Base-by-base conservation (phyloP, 2,797 vertebrate genomes). In the Spinus pinus region DNA sequence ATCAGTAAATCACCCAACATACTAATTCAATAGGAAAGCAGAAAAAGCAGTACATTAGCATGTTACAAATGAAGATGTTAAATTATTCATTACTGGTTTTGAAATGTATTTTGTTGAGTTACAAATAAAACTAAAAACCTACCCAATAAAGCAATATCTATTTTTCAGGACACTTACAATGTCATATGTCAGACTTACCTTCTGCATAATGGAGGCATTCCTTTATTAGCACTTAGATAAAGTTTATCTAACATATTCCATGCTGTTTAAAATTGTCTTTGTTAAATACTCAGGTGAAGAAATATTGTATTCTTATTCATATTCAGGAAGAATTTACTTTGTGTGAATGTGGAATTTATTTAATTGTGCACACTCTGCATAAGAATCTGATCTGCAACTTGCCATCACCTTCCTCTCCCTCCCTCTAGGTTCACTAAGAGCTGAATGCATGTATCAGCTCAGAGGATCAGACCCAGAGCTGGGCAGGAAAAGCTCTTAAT, bases 51-150 rank as follows among this genome's bases (percentile, higher is more conserved):
- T 71, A 71, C 57, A 94, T 74, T 80, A 86, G n/a, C n/a, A 50
- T 1, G 23, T 77, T 88, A 92, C 28, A 73, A 88, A 95, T 81
- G 22, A 92, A 82, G 53, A 57, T 80, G 60, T 64, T 91, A 95
- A 94, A 93, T 73, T 71, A 92, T 94, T 93, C 47, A 86, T 74
- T 91, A 79, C 50, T 54, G 62, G 19, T 79, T 93, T 88, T 84
- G 49, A 92, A 94, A 94, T 51, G 53, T 10, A 70, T 94, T 96
- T 81, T 81, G 60, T 67, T 84, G 71, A 73, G n/a, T 71, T 89
- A 92, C 25, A 16, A 82, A 86, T 31, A 79, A 65, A 93, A 56
- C 16, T 75, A 78, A 72, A 57, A 8, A 13, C 4, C 13, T 13
- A 79, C 20, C 13, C 44, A 70, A 30, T 67, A 73, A 70, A 12